Evolutionary conservation across 2,888 invertebrate genomes (phyloP).

Genomic region (Dryobota labecula): DNA sequence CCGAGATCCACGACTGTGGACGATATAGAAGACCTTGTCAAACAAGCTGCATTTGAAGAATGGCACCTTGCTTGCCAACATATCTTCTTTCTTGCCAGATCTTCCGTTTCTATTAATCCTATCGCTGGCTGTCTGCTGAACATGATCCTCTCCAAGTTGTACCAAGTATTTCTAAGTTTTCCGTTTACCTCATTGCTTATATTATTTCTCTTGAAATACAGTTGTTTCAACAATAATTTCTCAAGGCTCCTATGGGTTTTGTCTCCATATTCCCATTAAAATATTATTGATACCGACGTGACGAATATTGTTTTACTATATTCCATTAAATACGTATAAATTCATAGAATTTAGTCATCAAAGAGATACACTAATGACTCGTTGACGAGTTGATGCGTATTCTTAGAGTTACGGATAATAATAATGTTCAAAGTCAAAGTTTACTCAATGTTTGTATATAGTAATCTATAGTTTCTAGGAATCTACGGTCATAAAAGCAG

Average conservation of each 20-base stretch:
- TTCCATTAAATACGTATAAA: slow-evolving; percentile 2
- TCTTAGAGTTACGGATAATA: slow-evolving; percentile 28
- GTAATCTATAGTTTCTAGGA: slow-evolving; percentile 24
- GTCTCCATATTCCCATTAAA: neutral
- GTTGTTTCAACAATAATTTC: slow-evolving; percentile 1
- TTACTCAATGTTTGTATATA: slow-evolving; percentile 38
- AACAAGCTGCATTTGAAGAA: neutral
- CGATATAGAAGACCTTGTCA: neutral
- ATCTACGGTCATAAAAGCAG: neutral
- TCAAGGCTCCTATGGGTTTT: slow-evolving; percentile 14
- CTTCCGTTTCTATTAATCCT: neutral
- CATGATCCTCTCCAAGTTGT: neutral
- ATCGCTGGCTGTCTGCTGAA: neutral
- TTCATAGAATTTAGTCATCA: slow-evolving; percentile 49
- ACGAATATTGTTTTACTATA: slow-evolving; percentile 8
- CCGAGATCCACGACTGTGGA: neutral
- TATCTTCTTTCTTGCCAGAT: neutral
- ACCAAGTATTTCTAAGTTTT: slow-evolving; percentile 1
- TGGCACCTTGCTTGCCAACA: neutral
- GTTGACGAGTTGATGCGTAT: slow-evolving; percentile 31
- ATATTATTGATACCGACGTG: neutral
- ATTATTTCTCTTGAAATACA: slow-evolving; percentile 14
- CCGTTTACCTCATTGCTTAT: neutral
- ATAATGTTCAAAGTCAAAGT: slow-evolving; percentile 23
- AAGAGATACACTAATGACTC: slow-evolving; percentile 29